Evolutionary conservation across 2,797 vertebrate genomes (phyloP).

Genomic region (Nyctibius grandis): DNA sequence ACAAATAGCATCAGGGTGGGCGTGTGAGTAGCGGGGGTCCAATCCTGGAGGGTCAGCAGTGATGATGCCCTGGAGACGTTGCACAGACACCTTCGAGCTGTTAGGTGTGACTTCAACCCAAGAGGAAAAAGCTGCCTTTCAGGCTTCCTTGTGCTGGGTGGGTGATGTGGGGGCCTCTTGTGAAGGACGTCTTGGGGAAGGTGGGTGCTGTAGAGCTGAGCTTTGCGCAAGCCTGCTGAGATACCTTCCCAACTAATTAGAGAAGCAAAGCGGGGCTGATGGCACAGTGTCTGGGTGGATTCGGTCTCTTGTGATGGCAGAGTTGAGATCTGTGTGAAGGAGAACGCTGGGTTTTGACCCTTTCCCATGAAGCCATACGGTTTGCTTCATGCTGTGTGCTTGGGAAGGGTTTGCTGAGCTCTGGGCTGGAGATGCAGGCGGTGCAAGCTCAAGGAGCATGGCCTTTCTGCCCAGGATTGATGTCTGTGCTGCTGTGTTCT

Average conservation of each 20-base stretch:
- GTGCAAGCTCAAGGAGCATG: not conserved
- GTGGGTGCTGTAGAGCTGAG: not conserved
- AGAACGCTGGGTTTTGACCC: not conserved
- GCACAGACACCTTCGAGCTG: not conserved
- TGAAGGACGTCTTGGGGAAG: not conserved
- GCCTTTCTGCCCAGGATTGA: not conserved
- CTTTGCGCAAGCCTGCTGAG: not conserved
- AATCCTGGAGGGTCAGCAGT: not conserved
- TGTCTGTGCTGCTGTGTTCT: not conserved
- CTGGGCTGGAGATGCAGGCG: not conserved
- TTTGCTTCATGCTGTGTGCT: not conserved
- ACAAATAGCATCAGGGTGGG: not conserved
- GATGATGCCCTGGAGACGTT: not conserved
- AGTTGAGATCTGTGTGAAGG: not conserved
- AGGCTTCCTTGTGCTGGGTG: not conserved
- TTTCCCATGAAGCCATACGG: rapidly evolving
- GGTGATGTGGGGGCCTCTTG: not conserved
- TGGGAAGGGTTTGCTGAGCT: not conserved
- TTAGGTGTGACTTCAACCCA: not conserved
- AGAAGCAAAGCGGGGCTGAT: not conserved
- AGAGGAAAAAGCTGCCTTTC: not conserved
- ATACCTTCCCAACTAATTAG: not conserved
- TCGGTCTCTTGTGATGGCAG: not conserved
- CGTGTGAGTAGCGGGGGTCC: not conserved
- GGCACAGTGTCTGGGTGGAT: not conserved